phyloP scores from a whole-genome alignment of 2,888 invertebrate species.

The Archaeoteleia sp. region DNA sequence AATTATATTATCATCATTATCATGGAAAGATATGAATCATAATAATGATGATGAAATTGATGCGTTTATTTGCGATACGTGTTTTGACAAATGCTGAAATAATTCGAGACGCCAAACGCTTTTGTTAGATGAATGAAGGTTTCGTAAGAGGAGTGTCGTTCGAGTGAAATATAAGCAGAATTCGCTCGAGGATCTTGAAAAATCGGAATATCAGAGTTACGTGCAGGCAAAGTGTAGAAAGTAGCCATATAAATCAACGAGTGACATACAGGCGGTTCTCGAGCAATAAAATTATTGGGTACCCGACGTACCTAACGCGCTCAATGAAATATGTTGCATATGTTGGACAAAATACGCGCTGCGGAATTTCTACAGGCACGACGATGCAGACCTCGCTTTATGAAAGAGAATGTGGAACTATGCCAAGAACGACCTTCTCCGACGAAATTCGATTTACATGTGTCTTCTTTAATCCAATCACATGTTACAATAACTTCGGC shows the following conservation, averaged over 20 bases:
- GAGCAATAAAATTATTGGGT: conserved; percentile 36
- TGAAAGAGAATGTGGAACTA: conserved; percentile 37
- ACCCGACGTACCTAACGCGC: conserved; percentile 30
- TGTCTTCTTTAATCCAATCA: conserved; percentile 24
- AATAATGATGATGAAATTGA: not conserved
- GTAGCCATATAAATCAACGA: conserved; percentile 25
- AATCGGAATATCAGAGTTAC: conserved; percentile 27
- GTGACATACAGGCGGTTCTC: conserved; percentile 22
- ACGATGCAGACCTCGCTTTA: conserved; percentile 20
- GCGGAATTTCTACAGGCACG: conserved; percentile 30
- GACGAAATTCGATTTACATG: conserved; percentile 28
- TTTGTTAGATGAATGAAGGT: conserved; percentile 15
- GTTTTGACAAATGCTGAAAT: conserved; percentile 14
- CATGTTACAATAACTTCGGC: conserved; percentile 18
- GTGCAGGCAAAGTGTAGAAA: conserved; percentile 23
- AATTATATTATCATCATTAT: no score
- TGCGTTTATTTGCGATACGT: conserved; percentile 9
- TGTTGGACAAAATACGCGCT: conserved; percentile 27
- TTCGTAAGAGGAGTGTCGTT: conserved; percentile 7
- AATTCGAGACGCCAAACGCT: not conserved
- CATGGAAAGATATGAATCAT: no score
- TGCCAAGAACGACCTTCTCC: conserved; percentile 38
- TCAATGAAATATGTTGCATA: conserved; percentile 41
- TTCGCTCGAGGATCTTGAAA: conserved; percentile 23
- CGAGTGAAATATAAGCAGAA: conserved; percentile 13